phyloP scores from a whole-genome alignment of 2,888 invertebrate species.

The Neoscelio sp. region DNA sequence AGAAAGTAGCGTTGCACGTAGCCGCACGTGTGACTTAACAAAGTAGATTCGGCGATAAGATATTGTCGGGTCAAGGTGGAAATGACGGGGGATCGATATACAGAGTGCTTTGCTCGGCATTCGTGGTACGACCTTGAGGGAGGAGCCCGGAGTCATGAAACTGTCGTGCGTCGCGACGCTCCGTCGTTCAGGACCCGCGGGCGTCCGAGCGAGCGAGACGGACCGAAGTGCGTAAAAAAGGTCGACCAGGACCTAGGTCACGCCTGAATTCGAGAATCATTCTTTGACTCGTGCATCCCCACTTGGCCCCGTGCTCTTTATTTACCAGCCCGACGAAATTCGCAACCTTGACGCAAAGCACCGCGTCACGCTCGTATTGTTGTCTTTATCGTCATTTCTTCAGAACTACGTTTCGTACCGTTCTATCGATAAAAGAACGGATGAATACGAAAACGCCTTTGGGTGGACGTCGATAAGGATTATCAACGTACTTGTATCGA shows the following conservation, averaged over 20 bases:
- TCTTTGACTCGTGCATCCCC: slow-evolving; percentile 18
- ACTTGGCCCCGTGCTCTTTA: background rate
- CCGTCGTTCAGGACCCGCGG: slow-evolving; percentile 27
- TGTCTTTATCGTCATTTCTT: slow-evolving; percentile 7
- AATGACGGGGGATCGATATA: slow-evolving; percentile 66
- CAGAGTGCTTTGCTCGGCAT: slow-evolving; percentile 61
- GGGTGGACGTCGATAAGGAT: no score
- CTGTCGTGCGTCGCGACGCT: slow-evolving; percentile 24
- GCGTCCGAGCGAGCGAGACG: background rate
- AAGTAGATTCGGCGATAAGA: slow-evolving; percentile 64
- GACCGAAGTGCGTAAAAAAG: slow-evolving; percentile 9
- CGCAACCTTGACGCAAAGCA: slow-evolving; percentile 2
- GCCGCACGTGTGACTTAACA: slow-evolving; percentile 59
- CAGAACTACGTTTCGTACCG: no score
- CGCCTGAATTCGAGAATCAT: slow-evolving; percentile 20
- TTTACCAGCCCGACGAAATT: slow-evolving; percentile 7
- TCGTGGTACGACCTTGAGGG: slow-evolving; percentile 60
- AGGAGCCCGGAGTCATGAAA: slow-evolving; percentile 40
- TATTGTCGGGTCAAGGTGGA: slow-evolving; percentile 68
- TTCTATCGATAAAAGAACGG: no score
- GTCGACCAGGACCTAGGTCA: slow-evolving; percentile 63
- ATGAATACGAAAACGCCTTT: no score
- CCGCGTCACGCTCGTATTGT: no score
- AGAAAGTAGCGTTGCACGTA: slow-evolving; percentile 45
- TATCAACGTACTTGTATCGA: no score